These are phyloP conservation scores for Dryobota labecula DNA, from an alignment of 2,888 invertebrate species.

Conservation along the genomic window DNA sequence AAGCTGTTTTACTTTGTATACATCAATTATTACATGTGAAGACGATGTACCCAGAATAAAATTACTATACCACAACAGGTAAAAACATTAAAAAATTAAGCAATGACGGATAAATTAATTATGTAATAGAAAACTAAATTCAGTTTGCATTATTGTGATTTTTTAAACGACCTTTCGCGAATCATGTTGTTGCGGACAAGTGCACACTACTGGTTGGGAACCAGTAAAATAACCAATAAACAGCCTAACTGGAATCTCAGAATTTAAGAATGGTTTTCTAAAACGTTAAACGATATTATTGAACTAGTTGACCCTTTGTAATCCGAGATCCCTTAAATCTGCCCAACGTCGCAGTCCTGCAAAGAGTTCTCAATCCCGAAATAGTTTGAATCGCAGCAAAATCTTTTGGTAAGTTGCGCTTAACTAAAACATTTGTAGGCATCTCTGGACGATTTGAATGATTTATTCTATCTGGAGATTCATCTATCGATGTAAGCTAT, in stretches of 20 bases:
- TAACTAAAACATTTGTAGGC: constrained; percentile 26
- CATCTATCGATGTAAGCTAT: neutral
- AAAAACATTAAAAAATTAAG: no score
- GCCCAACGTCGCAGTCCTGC: constrained; percentile 1
- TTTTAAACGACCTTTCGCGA: neutral
- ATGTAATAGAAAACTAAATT: neutral
- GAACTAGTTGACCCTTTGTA: constrained; percentile 6
- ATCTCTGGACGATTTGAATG: neutral
- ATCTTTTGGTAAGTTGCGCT: constrained; percentile 18
- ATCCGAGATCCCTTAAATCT: constrained; percentile 20
- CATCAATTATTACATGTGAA: no score
- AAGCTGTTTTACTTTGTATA: no score
- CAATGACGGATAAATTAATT: no score
- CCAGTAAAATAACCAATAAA: neutral
- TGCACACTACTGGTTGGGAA: neutral
- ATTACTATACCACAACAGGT: no score
- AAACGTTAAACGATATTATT: constrained; percentile 6
- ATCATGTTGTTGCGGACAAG: neutral
- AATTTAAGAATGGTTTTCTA: neutral
- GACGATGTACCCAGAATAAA: no score
- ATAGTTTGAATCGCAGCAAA: constrained; percentile 36
- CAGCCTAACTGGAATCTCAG: neutral
- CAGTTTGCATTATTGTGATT: no score
- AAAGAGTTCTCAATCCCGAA: constrained; percentile 19
- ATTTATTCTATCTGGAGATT: constrained; percentile 14